Conservation (phyloP, 2,797 vertebrate genomes). For the Sebastes baramenuke region DNA sequence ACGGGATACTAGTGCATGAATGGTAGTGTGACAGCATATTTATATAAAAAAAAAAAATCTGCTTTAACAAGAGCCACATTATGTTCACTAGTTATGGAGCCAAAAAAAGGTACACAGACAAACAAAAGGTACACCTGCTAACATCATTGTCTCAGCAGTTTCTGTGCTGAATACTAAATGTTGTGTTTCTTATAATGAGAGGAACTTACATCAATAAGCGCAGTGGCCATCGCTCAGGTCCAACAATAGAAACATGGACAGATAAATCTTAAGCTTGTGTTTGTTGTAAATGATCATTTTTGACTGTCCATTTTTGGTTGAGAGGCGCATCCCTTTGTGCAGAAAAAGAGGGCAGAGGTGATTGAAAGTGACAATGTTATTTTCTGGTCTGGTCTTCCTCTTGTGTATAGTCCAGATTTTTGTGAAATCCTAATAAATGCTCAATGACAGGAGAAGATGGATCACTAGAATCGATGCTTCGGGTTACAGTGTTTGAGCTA, state of each 20-base stretch:
- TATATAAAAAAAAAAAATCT: not conserved
- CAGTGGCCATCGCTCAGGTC: constrained; percentile 8
- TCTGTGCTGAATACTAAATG: not conserved
- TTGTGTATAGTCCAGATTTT: constrained; percentile 38
- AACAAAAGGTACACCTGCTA: not conserved
- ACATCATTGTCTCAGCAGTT: not conserved
- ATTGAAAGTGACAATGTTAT: constrained; percentile 78
- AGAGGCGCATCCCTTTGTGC: constrained; percentile 25
- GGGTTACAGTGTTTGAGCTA: constrained; percentile 56
- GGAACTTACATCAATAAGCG: constrained; percentile 23
- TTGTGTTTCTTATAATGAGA: not conserved
- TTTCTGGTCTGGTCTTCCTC: constrained; percentile 55
- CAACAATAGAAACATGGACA: not conserved
- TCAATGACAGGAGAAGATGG: constrained; percentile 74
- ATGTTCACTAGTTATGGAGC: not conserved
- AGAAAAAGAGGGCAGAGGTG: constrained; percentile 39
- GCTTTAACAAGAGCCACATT: not conserved
- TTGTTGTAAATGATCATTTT: constrained; percentile 46
- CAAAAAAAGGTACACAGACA: not conserved
- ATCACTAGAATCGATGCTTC: constrained; percentile 62
- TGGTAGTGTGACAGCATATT: not conserved
- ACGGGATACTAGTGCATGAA: not conserved
- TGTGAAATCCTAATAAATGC: constrained; percentile 74
- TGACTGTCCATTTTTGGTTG: constrained; percentile 22
- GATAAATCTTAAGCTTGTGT: constrained; percentile 5